Percentiles rank a stretch among this genome's conserved stretches.
These are phyloP conservation scores for Myxocyprinus asiaticus DNA, from an alignment of 2,113 vertebrate species.

Conservation along the genomic window DNA sequence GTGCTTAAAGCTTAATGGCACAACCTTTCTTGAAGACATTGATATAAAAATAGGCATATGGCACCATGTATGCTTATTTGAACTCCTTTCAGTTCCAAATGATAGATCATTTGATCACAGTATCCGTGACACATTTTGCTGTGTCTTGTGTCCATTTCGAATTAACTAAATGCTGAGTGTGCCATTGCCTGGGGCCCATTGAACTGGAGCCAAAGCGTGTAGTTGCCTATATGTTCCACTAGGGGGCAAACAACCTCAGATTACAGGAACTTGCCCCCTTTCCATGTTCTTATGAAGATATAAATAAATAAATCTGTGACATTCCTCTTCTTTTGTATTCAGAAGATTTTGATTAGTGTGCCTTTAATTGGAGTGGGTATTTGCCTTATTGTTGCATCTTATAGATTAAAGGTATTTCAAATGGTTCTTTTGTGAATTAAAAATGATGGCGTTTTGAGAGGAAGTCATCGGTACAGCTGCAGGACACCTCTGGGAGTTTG, in stretches of 20 bases:
- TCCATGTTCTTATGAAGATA: slow-evolving; percentile 10
- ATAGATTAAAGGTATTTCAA: slow-evolving; percentile 33
- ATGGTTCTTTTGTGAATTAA: slow-evolving; percentile 37
- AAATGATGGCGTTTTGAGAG: slow-evolving; percentile 1
- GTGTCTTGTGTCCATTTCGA: not conserved
- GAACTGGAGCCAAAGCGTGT: slow-evolving; percentile 13
- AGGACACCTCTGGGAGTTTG: slow-evolving; percentile 43
- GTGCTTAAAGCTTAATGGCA: not conserved
- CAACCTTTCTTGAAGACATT: not conserved
- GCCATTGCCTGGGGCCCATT: not conserved
- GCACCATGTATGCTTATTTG: not conserved
- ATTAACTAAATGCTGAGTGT: slow-evolving; percentile 39
- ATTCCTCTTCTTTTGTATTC: slow-evolving; percentile 3
- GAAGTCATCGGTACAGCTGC: slow-evolving; percentile 51
- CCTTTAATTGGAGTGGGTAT: slow-evolving; percentile 2
- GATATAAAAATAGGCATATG: not conserved
- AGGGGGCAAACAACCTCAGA: slow-evolving; percentile 51
- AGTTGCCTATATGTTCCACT: slow-evolving; percentile 41
- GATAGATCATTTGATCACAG: not conserved
- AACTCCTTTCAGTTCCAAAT: not conserved
- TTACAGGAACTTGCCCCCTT: slow-evolving; percentile 32
- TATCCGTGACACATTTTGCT: too few relatives aligned
- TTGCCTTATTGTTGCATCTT: not conserved
- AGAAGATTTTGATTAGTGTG: slow-evolving; percentile 32
- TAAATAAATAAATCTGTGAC: not conserved